Evolutionary conservation across 1,140 invertebrate species (phyloP).

Genomic region (Atta texana): DNA sequence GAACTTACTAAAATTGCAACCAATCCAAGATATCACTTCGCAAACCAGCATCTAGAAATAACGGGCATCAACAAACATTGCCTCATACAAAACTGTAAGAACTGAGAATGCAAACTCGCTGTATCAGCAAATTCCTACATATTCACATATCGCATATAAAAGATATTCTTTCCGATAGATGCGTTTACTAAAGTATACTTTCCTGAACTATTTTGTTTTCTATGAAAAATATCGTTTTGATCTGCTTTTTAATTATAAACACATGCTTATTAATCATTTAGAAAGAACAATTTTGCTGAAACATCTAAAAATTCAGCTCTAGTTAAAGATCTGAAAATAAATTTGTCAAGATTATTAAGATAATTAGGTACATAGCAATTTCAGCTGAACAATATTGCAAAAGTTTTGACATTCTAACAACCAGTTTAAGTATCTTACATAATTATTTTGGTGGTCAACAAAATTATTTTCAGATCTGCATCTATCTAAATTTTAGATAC

Average conservation of each 20-base stretch:
- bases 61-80: not conserved
- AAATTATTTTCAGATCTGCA: no score
- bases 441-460: no score
- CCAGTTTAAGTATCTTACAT: no score
- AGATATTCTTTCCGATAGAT: not conserved
- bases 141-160: not conserved
- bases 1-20: conserved; percentile 5
- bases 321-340: no score
- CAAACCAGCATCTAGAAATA: not conserved
- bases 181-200: not conserved
- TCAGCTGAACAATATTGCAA: no score
- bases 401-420: no score
- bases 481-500: no score
- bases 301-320: no score
- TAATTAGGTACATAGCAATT: no score
- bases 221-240: not conserved
- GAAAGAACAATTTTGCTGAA: no score
- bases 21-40: not conserved
- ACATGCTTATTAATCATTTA: not conserved
- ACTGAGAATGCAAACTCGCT: not conserved
- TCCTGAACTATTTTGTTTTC: not conserved
- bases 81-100: conserved; percentile 4
- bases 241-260: not conserved
- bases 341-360: no score
- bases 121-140: not conserved